Evolutionary conservation across 2,888 invertebrate species (phyloP).

Genomic region (Pycnomerus fuliginosus): DNA sequence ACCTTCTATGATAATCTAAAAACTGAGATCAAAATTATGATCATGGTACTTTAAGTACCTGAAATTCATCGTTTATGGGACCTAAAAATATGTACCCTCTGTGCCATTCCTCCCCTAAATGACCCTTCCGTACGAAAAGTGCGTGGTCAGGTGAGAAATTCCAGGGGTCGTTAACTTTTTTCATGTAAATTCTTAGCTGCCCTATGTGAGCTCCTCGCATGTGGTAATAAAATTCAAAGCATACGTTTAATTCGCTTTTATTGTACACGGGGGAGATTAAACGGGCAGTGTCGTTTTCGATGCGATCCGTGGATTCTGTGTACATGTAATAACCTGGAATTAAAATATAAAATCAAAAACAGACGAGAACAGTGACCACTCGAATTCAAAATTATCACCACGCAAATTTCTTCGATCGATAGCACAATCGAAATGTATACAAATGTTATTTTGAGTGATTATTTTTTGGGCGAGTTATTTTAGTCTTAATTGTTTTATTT

Average conservation of each 20-base stretch:
- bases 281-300: constrained; percentile 67
- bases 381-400: too few relatives aligned
- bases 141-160: constrained; percentile 52
- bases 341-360: too few relatives aligned
- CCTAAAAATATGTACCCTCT: constrained; percentile 55
- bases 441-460: too few relatives aligned
- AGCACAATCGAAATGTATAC: too few relatives aligned
- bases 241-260: constrained; percentile 39
- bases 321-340: constrained; percentile 79
- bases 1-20: constrained; percentile 76
- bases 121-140: constrained; percentile 64
- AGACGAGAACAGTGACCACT: too few relatives aligned
- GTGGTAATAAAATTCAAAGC: constrained; percentile 74
- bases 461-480: too few relatives aligned
- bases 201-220: constrained; percentile 72
- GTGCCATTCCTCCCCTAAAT: constrained; percentile 71
- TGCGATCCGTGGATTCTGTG: constrained; percentile 70
- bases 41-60: constrained; percentile 48
- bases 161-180: constrained; percentile 51
- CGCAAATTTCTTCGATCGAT: too few relatives aligned
- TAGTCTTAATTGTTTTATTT: too few relatives aligned
- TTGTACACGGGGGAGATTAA: constrained; percentile 71
- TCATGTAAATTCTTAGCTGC: constrained; percentile 57
- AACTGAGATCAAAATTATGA: constrained; percentile 11
- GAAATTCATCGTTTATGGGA: constrained; percentile 56